Conservation (phyloP, 1,140 invertebrate genomes). For the Mizuhopecten yessoensis region DNA sequence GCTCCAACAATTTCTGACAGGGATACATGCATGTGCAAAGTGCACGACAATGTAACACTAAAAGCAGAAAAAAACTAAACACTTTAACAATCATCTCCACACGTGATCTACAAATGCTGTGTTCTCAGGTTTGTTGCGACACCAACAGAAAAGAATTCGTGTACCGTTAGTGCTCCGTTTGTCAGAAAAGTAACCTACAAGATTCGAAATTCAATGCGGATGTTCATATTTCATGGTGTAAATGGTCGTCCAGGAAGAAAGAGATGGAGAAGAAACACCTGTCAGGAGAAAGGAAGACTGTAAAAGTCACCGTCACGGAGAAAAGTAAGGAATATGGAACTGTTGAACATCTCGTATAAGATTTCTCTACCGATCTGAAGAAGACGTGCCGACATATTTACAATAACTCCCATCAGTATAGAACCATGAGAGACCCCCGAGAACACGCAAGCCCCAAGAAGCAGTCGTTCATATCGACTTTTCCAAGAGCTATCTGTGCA, state of each 20-base stretch:
- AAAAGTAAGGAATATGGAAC: slow-evolving; percentile 20
- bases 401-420: slow-evolving; percentile 7
- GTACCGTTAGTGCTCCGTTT: slow-evolving; percentile 53
- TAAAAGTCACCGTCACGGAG: not conserved
- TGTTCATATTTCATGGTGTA: not conserved
- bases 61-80: slow-evolving; percentile 5
- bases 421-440: not conserved
- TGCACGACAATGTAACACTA: slow-evolving; percentile 59
- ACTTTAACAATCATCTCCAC: slow-evolving; percentile 45
- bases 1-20: slow-evolving; percentile 53
- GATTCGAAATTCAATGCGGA: slow-evolving; percentile 24
- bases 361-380: slow-evolving; percentile 41
- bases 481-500: slow-evolving; percentile 58
- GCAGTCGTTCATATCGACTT: slow-evolving; percentile 43
- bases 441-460: not conserved
- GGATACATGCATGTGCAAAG: slow-evolving; percentile 60
- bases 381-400: slow-evolving; percentile 10
- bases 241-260: slow-evolving; percentile 40
- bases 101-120: slow-evolving; percentile 45
- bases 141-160: slow-evolving; percentile 52
- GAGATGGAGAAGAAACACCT: slow-evolving; percentile 38
- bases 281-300: slow-evolving; percentile 4
- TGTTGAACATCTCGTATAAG: slow-evolving; percentile 21
- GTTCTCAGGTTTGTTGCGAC: slow-evolving; percentile 50
- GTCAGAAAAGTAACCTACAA: slow-evolving; percentile 44